A percentile compares a stretch with the other conserved stretches of the same genome.
Conservation (phyloP, 2,888 invertebrate genomes). For the Eledone cirrhosa region DNA sequence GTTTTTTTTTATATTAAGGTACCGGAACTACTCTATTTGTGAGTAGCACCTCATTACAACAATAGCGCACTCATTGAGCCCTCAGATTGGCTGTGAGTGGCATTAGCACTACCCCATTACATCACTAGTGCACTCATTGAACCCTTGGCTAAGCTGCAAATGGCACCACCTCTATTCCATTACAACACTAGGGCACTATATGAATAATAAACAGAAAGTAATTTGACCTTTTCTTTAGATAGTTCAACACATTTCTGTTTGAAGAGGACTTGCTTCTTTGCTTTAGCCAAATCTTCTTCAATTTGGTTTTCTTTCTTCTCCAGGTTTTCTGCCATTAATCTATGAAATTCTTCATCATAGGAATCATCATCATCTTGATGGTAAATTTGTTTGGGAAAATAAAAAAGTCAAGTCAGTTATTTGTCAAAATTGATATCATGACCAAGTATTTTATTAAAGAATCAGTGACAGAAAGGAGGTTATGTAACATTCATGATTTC, state of each 20-base stretch:
- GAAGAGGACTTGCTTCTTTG: conserved; percentile 32
- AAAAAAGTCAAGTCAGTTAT: neutral
- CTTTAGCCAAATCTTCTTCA: conserved; percentile 58
- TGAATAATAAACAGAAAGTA: neutral
- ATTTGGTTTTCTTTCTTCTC: conserved; percentile 63
- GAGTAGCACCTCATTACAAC: too few relatives aligned
- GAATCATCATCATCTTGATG: conserved; percentile 64
- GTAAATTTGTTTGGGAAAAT: neutral
- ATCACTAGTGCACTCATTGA: too few relatives aligned
- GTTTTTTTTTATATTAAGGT: too few relatives aligned
- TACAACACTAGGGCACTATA: neutral
- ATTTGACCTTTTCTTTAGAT: conserved; percentile 14
- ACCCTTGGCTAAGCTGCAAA: too few relatives aligned
- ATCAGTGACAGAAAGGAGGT: too few relatives aligned
- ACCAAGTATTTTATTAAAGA: too few relatives aligned
- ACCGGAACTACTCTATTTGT: too few relatives aligned
- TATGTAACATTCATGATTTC: too few relatives aligned
- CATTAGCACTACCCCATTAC: too few relatives aligned
- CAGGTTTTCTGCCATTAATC: conserved; percentile 64
- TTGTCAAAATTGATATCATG: neutral
- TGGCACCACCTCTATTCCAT: too few relatives aligned
- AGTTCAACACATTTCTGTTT: conserved; percentile 16
- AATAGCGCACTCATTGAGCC: too few relatives aligned
- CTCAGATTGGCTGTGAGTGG: too few relatives aligned
- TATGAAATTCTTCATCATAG: conserved; percentile 66